Base-by-base conservation (phyloP, 2,797 vertebrate species). In the Gambusia yucatana region DNA sequence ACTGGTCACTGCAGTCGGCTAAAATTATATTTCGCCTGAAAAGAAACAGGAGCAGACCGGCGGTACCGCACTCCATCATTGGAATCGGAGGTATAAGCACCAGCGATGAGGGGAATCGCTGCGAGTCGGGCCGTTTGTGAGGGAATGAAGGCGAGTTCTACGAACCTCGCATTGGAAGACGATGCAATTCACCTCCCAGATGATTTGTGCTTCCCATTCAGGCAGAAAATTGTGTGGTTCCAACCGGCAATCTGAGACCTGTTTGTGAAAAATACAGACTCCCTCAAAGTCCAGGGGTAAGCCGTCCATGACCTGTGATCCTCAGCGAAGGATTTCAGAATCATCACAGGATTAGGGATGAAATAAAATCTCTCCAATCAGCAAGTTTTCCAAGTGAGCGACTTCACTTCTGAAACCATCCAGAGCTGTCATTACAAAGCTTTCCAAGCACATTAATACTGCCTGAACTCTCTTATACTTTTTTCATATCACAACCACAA, bases 391-490 rank as follows among this genome's bases (percentile, higher is more conserved):
- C 3, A 0, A 75, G 79, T 85, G 85, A 83, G 73, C 6, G 4
- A 69, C 39, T 43, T 13, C 4, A 22, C 65, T 41, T 69, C 22
- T 48, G 16, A 67, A 77, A 85, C 86, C 80, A 79, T 71, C 63
- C 67, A 72, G 72, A 6, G 20, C 83, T 78, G 81, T 81, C 87
- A 87, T 90, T 89, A 85, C 74, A 79, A 41, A 43, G 39, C 67
- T 71, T 71, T 71, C 43, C 67, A n/a, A 44, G 41, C 2, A 4
- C 11, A 69, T 39, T n/a, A 44, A 25, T n/a, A 69, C 39, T 4
- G 5, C 25, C 67, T 43, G 28, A 70, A 43, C 67, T 16, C 28
- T 28, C 67, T 70, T 11, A 28, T 14, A 28, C 4, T 44, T 70
- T 41, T n/a, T 17, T 10, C 6, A 46, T 2, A 16, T 67, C 41